Conservation (phyloP, 2,113 vertebrate genomes). For the Donacobius atricapilla region DNA sequence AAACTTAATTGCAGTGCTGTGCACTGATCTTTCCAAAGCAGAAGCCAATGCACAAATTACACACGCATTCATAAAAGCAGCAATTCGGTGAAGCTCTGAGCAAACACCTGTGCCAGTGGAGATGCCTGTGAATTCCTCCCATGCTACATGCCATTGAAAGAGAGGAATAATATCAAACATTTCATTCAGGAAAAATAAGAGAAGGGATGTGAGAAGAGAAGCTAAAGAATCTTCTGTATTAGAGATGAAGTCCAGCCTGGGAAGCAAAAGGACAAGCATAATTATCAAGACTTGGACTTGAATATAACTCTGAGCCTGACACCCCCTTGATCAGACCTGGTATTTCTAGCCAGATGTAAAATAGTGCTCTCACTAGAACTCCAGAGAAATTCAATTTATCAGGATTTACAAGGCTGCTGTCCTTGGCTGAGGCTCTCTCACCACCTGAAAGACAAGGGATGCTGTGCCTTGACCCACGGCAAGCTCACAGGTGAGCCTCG, state of each 20-base stretch:
- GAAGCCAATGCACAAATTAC: not conserved
- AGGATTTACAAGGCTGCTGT: not conserved
- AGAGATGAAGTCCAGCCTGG: not conserved
- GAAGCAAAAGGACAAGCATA: not conserved
- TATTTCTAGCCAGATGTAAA: not conserved
- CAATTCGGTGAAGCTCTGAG: not conserved
- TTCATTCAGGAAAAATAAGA: not conserved
- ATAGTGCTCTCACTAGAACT: not conserved
- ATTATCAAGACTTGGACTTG: not conserved
- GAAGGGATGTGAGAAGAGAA: not conserved
- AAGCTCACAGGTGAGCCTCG: not conserved
- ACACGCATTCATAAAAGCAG: not conserved
- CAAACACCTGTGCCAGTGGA: not conserved
- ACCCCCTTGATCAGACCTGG: not conserved
- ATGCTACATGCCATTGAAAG: not conserved
- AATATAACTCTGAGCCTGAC: not conserved
- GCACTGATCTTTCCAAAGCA: not conserved
- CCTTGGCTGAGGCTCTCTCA: not conserved
- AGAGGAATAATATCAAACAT: not conserved
- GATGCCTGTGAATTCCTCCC: fast-evolving
- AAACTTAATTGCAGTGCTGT: not conserved
- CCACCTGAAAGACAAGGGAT: not conserved
- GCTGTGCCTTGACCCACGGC: fast-evolving
- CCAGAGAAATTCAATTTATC: not conserved
- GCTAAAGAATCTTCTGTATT: not conserved